Percentiles rank a stretch among this genome's conserved stretches.
These are phyloP conservation scores for Agrochola litura DNA, from an alignment of 2,888 invertebrate species.

Conservation along the genomic window DNA sequence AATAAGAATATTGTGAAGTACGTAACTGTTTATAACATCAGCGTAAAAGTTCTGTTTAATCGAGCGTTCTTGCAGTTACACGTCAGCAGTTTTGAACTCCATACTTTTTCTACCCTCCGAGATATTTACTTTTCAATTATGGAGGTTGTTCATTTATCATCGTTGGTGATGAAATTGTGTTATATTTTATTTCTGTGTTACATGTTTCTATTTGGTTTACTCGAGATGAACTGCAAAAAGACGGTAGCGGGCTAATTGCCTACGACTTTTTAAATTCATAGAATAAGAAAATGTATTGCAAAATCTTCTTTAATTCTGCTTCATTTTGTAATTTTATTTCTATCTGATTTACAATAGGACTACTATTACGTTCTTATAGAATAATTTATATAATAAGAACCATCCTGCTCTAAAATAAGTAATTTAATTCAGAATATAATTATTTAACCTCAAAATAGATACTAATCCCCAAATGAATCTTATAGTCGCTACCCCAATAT, in stretches of 20 bases:
- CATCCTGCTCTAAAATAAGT: no score
- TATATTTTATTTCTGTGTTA: conserved; percentile 1
- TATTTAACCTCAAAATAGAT: no score
- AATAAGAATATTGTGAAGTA: conserved; percentile 42
- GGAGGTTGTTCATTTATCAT: conserved; percentile 43
- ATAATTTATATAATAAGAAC: no score
- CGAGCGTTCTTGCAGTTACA: conserved; percentile 31
- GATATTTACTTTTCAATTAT: conserved; percentile 52
- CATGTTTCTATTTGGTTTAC: background rate
- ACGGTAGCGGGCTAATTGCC: background rate
- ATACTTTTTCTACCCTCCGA: conserved; percentile 39
- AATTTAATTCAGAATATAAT: no score
- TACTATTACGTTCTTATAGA: no score
- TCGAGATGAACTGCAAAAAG: background rate
- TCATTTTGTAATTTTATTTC: no score
- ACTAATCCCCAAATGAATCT: no score
- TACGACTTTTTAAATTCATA: no score
- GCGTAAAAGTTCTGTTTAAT: conserved; percentile 50
- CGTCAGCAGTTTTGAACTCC: conserved; percentile 58
- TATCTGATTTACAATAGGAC: no score
- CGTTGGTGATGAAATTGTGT: conserved; percentile 22
- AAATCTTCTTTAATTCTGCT: no score
- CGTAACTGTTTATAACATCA: conserved; percentile 37
- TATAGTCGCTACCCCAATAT: no score
- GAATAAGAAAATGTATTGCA: no score